These are phyloP conservation scores for Hydractinia echinata DNA, from an alignment of 30 jellyfish, hydroid and myxozoan species.

Conservation along the genomic window DNA sequence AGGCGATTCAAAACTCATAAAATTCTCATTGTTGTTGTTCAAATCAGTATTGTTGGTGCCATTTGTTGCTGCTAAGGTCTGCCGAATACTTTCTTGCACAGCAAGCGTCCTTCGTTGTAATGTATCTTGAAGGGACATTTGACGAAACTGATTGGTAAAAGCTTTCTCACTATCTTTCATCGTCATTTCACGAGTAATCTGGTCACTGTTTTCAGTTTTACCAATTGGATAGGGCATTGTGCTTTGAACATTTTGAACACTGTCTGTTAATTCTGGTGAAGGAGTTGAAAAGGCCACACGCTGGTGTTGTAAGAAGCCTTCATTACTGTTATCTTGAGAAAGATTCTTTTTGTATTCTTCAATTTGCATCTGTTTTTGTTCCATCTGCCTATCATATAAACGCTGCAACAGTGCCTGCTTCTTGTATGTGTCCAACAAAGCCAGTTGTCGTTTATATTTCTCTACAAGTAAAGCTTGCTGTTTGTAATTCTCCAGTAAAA, in stretches of 20 bases:
- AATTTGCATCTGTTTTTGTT: background rate
- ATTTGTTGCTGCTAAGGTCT: conserved; percentile 29
- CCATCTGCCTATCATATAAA: conserved; percentile 11
- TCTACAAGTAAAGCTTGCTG: conserved; percentile 28
- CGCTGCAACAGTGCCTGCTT: conserved; percentile 29
- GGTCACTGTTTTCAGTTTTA: background rate
- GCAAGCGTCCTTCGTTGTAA: conserved; percentile 23
- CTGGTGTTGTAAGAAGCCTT: background rate
- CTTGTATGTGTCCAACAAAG: conserved; percentile 1
- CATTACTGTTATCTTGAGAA: background rate
- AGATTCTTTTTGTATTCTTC: background rate
- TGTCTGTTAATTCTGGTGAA: background rate
- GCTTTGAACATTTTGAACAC: background rate
- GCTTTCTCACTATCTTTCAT: background rate
- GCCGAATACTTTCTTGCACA: conserved; percentile 34
- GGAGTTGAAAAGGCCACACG: no score
- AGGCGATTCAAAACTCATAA: background rate
- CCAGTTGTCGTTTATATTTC: conserved; percentile 23
- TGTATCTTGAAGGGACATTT: conserved; percentile 26
- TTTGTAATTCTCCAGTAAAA: conserved; percentile 16
- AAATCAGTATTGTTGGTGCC: background rate
- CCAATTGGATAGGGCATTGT: background rate
- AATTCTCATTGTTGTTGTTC: background rate
- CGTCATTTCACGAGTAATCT: background rate
- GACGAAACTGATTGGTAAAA: background rate